These are phyloP conservation scores for Drosophila rellima DNA, from an alignment of 2,888 invertebrate species.

Conservation along the genomic window DNA sequence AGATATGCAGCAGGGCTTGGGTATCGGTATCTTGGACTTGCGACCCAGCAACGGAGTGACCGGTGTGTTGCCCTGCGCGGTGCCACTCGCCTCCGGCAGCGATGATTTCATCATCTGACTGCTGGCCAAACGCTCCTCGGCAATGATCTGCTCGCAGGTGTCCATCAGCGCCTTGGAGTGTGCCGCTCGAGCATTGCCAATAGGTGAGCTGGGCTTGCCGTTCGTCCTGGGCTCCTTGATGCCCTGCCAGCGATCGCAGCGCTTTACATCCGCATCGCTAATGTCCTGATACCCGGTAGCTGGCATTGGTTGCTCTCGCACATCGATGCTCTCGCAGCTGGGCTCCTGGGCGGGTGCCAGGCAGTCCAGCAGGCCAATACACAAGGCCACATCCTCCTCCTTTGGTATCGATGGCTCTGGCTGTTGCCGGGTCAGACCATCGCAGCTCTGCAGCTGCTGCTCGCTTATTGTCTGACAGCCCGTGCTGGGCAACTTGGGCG, in stretches of 20 bases:
- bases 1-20: constrained; percentile 70
- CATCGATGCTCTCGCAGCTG: constrained; percentile 68
- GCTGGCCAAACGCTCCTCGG: constrained; percentile 79
- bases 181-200: constrained; percentile 73
- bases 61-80: constrained; percentile 67
- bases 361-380: constrained; percentile 67
- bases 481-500: constrained; percentile 68
- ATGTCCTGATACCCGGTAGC: constrained; percentile 70
- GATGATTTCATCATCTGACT: constrained; percentile 73
- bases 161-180: constrained; percentile 81
- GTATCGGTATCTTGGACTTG: constrained; percentile 80
- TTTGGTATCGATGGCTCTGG: constrained; percentile 34
- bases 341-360: constrained; percentile 69
- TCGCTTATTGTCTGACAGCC: constrained; percentile 69
- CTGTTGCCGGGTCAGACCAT: constrained; percentile 40
- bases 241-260: constrained; percentile 53
- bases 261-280: constrained; percentile 62
- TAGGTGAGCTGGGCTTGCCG: constrained; percentile 67
- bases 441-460: constrained; percentile 70
- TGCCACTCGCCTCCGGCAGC: constrained; percentile 47
- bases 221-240: constrained; percentile 5
- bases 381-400: constrained; percentile 69
- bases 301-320: constrained; percentile 58
- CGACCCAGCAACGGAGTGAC: constrained; percentile 66
- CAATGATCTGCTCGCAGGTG: constrained; percentile 82